Evolutionary conservation across 37 sponge, comb jelly and placozoan species (phyloP).

Genomic region (Hormiphora californensis): DNA sequence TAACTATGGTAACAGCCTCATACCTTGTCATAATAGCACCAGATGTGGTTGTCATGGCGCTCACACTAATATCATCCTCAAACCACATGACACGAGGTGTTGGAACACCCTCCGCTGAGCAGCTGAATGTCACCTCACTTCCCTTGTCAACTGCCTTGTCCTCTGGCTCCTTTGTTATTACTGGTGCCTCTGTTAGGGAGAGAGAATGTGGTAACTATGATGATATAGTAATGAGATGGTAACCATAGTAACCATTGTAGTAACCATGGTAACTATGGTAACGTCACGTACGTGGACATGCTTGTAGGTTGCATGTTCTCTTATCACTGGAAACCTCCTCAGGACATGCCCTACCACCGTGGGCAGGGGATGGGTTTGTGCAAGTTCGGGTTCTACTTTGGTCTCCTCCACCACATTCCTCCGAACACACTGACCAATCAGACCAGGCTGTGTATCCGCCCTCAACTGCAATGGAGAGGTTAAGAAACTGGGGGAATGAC

Average conservation of each 20-base stretch:
- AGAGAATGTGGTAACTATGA: too few species aligned
- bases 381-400: constrained; percentile 42
- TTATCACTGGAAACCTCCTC: not conserved
- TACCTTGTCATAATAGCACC: not conserved
- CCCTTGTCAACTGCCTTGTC: not conserved
- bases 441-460: constrained; percentile 33
- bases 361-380: constrained; percentile 39
- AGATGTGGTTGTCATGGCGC: not conserved
- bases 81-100: constrained; percentile 8
- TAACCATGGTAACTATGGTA: too few species aligned
- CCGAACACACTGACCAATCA: not conserved
- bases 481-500: not conserved
- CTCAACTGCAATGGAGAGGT: not conserved
- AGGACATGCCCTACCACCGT: not conserved
- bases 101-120: constrained; percentile 38
- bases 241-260: too few species aligned
- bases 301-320: not conserved
- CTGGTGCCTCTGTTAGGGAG: not conserved
- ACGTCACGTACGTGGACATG: too few species aligned
- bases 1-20: too few species aligned
- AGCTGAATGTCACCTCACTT: not conserved
- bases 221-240: too few species aligned
- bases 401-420: not conserved
- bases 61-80: constrained; percentile 1
- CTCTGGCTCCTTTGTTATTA: not conserved